Evolutionary conservation across 1,140 invertebrate species (phyloP).

Genomic region (Asobara japonica): DNA sequence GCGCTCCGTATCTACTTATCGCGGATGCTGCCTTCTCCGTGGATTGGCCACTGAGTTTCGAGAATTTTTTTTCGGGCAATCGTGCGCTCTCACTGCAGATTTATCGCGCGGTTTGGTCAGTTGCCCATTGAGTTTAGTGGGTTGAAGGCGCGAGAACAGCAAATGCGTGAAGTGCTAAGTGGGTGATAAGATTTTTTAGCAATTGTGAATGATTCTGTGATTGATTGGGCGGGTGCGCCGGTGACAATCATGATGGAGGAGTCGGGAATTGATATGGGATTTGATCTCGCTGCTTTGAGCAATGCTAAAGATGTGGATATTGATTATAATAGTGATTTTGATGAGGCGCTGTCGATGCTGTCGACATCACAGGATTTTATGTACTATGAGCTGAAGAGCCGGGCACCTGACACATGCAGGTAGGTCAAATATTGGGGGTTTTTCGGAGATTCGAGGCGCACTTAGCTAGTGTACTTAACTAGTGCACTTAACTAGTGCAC

Average conservation of each 20-base stretch:
- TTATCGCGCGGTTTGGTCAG: background rate
- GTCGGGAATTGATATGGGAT: constrained; percentile 78
- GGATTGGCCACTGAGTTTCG: constrained; percentile 28
- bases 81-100: background rate
- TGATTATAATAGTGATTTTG: constrained; percentile 54
- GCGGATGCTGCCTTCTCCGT: constrained; percentile 20
- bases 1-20: constrained; percentile 14
- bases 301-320: constrained; percentile 68
- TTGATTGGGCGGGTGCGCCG: background rate
- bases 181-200: no score
- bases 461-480: no score
- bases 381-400: constrained; percentile 74
- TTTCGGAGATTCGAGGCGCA: background rate
- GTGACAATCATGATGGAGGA: constrained; percentile 62
- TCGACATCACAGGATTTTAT: constrained; percentile 71
- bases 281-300: constrained; percentile 73
- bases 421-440: constrained; percentile 55
- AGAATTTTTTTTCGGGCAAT: background rate
- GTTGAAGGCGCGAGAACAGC: background rate
- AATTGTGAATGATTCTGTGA: background rate
- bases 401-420: constrained; percentile 73
- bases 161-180: background rate
- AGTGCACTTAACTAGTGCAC: no score
- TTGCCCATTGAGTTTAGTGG: background rate
- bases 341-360: constrained; percentile 51